Evolutionary conservation across 2,797 vertebrate species (phyloP), one percentile per base, ranked within the genome.

Genomic region (Coregonus sp.): DNA sequence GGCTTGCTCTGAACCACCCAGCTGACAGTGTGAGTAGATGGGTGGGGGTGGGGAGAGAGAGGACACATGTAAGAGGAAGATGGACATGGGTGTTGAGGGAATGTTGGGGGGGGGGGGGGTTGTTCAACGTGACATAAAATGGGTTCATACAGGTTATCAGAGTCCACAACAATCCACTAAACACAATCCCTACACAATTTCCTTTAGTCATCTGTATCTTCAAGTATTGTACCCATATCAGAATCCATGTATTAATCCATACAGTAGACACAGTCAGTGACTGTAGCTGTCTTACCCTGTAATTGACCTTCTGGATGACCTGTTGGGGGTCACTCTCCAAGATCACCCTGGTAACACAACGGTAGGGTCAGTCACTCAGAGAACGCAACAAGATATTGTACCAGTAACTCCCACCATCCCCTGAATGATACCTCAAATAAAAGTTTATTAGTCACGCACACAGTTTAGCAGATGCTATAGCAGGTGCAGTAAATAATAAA

Each of bases 281-380:
- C 9, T 67, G 35, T 20, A 50, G 61, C n/a, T 18, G 6, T 85
- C 95, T 96, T 92, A 98, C 97, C 94, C 89, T 93, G 89, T 97
- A 97, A 89, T 95, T 96, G 91, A 98, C 94, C 81, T 96, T 97
- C 92, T 97, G 96, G 70, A 97, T 86, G 69, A 98, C 97, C 89
- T 96, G 96, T 83, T 97, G 96, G 0, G 96, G 95, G 86, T 98
- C 96, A 20, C 96, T 96, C 90, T 98, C 97, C 92, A 98, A 88
- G 86, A 98, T 98, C 80, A 98, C 96, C 20, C 97, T 98, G 87
- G 61, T 29, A 89, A 88, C 76, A 78, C 2, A 68, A 82, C 35
- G 75, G 11, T 31, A 82, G 9, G 40, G 40, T 11, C 40, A 51
- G 20, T 52, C 70, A 86, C 33, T 80, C 72, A 11, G 59, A 75